Percentiles rank a stretch among this genome's conserved stretches.
Evolutionary conservation across 2,113 vertebrate species (phyloP).

Genomic region (Semnopithecus entellus): DNA sequence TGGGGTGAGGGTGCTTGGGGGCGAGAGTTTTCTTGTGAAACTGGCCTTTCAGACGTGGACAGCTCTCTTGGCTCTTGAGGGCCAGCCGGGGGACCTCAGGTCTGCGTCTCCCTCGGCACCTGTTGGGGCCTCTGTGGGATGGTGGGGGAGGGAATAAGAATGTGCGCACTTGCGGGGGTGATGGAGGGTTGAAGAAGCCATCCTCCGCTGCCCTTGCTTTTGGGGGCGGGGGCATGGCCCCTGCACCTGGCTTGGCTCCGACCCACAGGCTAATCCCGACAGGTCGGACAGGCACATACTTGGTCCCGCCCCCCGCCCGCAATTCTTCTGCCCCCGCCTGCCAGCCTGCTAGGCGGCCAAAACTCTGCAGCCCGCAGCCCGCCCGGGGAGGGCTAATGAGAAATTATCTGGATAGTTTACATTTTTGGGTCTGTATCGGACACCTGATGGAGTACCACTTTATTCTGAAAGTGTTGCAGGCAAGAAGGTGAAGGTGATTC

Average conservation of each 20-base stretch:
- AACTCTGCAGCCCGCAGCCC: background rate
- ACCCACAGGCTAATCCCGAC: background rate
- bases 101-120: conserved; percentile 24
- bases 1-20: background rate
- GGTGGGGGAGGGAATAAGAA: background rate
- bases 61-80: background rate
- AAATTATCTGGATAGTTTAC: conserved; percentile 82
- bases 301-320: background rate
- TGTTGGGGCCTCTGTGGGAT: background rate
- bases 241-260: background rate
- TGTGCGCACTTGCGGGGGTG: background rate
- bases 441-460: conserved; percentile 77
- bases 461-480: conserved; percentile 81
- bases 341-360: background rate
- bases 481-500: conserved; percentile 74
- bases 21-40: background rate
- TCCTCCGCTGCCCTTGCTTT: background rate
- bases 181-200: background rate
- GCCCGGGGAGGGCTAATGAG: conserved; percentile 25
- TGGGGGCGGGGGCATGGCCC: background rate
- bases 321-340: background rate
- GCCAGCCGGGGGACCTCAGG: background rate
- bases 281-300: background rate
- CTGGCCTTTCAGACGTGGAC: background rate
- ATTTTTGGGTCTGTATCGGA: conserved; percentile 80